Evolutionary conservation across 2,797 vertebrate genomes (phyloP).

Genomic region (Brachymystax lenok): DNA sequence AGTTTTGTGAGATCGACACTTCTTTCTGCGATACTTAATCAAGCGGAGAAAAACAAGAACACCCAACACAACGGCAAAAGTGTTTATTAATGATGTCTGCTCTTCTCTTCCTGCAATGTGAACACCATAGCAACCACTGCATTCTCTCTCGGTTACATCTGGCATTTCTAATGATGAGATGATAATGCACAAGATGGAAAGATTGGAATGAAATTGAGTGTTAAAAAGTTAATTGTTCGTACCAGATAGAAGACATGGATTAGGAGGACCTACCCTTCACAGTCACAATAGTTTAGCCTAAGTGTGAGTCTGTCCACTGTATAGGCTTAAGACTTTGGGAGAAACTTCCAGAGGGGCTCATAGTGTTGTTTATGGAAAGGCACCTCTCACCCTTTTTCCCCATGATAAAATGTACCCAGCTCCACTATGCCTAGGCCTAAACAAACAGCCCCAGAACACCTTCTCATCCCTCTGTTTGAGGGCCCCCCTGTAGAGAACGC

Average conservation of each 20-base stretch:
- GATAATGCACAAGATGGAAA: not conserved
- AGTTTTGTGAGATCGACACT: not conserved
- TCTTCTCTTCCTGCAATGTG: not conserved
- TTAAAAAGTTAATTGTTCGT: not conserved
- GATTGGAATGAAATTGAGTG: no score
- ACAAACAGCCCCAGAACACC: not conserved
- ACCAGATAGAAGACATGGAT: not conserved
- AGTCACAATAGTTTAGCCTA: not conserved
- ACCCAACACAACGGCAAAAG: conserved; percentile 1
- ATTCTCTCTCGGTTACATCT: no score
- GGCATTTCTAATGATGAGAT: not conserved
- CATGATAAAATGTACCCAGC: not conserved
- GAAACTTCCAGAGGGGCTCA: not conserved
- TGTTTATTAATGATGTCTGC: conserved; percentile 25
- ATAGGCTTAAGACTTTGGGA: not conserved
- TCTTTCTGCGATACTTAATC: not conserved
- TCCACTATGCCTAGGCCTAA: conserved; percentile 8
- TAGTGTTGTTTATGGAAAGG: not conserved
- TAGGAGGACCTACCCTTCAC: not conserved
- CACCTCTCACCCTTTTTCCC: not conserved
- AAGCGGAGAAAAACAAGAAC: not conserved
- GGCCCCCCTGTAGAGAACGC: not conserved
- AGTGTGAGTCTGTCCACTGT: not conserved
- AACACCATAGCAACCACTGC: not conserved
- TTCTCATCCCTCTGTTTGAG: not conserved